phyloP scores from a whole-genome alignment of 1,140 invertebrate genomes.

The Zophobas atratus region DNA sequence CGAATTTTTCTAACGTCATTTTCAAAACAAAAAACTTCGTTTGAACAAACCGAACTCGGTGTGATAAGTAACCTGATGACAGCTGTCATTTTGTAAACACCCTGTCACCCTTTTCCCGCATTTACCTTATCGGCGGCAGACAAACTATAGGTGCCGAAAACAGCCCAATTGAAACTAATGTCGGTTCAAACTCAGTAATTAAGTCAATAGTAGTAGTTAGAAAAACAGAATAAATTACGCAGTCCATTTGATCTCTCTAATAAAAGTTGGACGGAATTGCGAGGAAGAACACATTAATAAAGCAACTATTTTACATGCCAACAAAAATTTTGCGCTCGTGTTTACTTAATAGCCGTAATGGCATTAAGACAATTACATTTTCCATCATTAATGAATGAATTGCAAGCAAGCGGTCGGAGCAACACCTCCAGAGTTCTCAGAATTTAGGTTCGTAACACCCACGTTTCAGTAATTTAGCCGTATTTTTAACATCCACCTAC shows the following conservation, averaged over 20 bases:
- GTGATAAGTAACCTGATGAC: no score
- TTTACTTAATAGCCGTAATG: constrained; percentile 32
- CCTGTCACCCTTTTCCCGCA: no score
- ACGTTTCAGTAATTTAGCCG: constrained; percentile 59
- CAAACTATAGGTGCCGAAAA: constrained; percentile 2
- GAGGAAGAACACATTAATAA: constrained; percentile 24
- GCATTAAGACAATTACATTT: constrained; percentile 35
- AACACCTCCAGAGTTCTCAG: constrained; percentile 56
- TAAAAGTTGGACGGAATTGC: constrained; percentile 7
- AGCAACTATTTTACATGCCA: constrained; percentile 33
- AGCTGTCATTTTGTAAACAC: no score
- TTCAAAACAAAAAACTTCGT: no score
- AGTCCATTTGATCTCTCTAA: constrained; percentile 25
- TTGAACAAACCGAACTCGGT: no score
- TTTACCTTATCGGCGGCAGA: background rate
- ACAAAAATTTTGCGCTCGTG: constrained; percentile 27
- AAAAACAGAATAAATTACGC: constrained; percentile 33
- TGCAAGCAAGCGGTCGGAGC: constrained; percentile 14
- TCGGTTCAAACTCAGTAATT: background rate
- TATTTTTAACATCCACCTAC: constrained; percentile 60
- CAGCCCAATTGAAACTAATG: background rate
- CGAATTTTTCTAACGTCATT: no score
- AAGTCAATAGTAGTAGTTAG: background rate
- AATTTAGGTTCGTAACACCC: constrained; percentile 59
- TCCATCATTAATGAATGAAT: constrained; percentile 52